Evolutionary conservation across 2,113 vertebrate genomes (phyloP), one percentile per base, ranked within the genome.

Genomic region (Marmota flaviventris): DNA sequence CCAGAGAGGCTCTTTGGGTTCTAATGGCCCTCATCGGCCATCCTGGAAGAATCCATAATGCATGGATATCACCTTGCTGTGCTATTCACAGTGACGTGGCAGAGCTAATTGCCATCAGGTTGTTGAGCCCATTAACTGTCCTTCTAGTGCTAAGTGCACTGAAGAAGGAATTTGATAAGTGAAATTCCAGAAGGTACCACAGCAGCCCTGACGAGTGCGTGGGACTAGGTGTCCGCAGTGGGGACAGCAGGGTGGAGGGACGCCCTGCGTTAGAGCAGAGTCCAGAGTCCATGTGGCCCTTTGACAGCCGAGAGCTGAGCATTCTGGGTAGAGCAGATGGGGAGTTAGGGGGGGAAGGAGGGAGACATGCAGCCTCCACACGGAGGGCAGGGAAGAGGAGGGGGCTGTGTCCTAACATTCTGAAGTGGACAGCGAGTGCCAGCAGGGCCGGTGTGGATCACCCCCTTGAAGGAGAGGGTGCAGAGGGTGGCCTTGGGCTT

Each of bases 11-110:
- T 20, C 53, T 65, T 51, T 32, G 1, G 42, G 1, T 45, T 34
- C 37, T 1, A 9, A 8, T 14, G 39, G 27, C 13, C 24, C 32
- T 58, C 3, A 2, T 8, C 13, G 1, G 53, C 17, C 27, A 16
- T 32, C 75, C 81, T 12, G 10, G 32, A 34, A 2, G 8, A 7
- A 1, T 7, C 1, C 5, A 32, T 4, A 2, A 2, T 0, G 14
- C 1, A 0, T 6, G 14, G 25, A 29, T 6, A 7, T 2, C 8
- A 24, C 11, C 4, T 3, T 1, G n/a, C 8, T 2, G 0, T 32
- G 29, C 3, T 4, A 22, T 7, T 25, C 29, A 17, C 29, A 11
- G 22, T 22, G 39, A 5, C 14, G 2, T 5, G 34, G n/a, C 0
- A 1, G 17, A 51, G 25, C 32, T 10, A 6, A 20, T 0, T 32